Percentiles rank a stretch among this genome's conserved stretches.
Conservation (phyloP, 2,113 vertebrate genomes). For the Malaclemys terrapin region DNA sequence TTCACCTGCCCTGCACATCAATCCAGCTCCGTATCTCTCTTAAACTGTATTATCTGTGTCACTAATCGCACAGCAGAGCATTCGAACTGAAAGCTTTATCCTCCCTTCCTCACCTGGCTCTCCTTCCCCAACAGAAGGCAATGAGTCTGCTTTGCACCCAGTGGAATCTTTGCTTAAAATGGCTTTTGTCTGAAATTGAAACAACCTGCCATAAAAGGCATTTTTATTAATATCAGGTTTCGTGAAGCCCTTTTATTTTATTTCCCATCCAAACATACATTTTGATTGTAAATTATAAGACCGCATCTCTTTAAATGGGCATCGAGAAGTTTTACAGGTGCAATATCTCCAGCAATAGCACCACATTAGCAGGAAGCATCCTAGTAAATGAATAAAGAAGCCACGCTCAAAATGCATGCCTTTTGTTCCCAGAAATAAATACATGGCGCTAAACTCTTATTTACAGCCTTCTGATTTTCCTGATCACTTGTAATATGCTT, state of each 20-base stretch:
- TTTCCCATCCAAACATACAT: background rate
- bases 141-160: background rate
- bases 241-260: constrained; percentile 26
- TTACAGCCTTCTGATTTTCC: constrained; percentile 16
- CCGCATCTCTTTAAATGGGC: background rate
- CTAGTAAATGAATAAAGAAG: constrained; percentile 49
- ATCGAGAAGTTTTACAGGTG: constrained; percentile 34
- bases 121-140: background rate
- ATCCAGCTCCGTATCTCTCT: rapidly evolving
- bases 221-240: constrained; percentile 48
- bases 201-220: background rate
- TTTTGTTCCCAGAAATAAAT: constrained; percentile 51
- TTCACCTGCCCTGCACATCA: background rate
- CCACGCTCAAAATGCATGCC: constrained; percentile 31
- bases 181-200: background rate
- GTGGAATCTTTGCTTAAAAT: background rate
- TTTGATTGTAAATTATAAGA: constrained; percentile 54
- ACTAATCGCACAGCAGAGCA: background rate
- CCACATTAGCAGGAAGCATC: constrained; percentile 33
- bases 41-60: background rate
- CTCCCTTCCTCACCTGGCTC: background rate
- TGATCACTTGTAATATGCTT: background rate
- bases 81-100: background rate
- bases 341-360: constrained; percentile 36
- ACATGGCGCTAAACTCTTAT: constrained; percentile 20